Evolutionary conservation across 2,113 vertebrate species (phyloP).

Genomic region (Oxygymnocypris stewartii): DNA sequence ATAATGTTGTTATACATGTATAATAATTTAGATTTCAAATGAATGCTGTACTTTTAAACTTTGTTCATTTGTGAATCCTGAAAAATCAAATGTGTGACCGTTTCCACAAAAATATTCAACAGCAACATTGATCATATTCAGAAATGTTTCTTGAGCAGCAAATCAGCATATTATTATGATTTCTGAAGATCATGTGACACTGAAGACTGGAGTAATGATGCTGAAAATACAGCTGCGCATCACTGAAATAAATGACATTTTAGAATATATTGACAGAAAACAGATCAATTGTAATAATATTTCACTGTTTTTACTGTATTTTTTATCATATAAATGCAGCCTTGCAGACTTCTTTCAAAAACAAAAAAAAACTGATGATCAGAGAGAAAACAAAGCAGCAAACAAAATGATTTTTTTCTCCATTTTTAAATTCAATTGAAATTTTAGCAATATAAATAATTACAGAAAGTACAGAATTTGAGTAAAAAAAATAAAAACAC

Average conservation of each 20-base stretch:
- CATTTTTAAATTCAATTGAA: not conserved
- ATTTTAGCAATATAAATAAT: not conserved
- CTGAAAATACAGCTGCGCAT: not conserved
- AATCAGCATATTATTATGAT: not conserved
- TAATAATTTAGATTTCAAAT: not conserved
- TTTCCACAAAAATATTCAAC: not conserved
- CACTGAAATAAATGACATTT: not conserved
- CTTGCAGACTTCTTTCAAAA: no score
- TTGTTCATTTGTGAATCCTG: no score
- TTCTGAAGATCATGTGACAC: not conserved
- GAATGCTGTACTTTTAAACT: not conserved
- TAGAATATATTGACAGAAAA: not conserved
- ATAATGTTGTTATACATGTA: not conserved
- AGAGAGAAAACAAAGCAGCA: not conserved
- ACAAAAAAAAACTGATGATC: not conserved
- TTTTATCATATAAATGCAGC: not conserved
- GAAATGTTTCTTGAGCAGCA: not conserved
- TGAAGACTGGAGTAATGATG: not conserved
- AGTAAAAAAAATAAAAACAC: not conserved
- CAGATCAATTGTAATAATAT: not conserved
- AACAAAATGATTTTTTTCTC: not conserved
- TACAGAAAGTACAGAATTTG: not conserved
- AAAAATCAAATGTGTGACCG: no score
- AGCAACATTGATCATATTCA: not conserved
- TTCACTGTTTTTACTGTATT: not conserved